Evolutionary conservation across 1,140 invertebrate genomes (phyloP).

Genomic region (Asobara japonica): DNA sequence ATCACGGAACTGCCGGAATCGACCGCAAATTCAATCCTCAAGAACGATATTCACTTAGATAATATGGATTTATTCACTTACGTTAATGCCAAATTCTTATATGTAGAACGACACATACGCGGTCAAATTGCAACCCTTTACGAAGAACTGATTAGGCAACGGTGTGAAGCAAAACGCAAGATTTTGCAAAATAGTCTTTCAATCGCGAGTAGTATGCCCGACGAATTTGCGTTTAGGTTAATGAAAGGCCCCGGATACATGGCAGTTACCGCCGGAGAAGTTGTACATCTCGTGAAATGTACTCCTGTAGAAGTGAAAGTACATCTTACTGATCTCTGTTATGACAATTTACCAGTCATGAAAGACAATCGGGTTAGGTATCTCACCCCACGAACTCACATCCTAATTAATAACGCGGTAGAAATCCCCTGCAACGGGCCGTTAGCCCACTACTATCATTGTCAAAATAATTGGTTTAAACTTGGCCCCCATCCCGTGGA

Average conservation of each 20-base stretch:
- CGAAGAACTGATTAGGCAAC: constrained; percentile 22
- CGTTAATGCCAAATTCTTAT: too few species aligned
- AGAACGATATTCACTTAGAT: background rate
- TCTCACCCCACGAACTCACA: constrained; percentile 21
- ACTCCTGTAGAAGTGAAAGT: too few species aligned
- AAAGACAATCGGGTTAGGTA: background rate
- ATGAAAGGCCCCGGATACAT: too few species aligned
- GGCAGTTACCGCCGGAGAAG: too few species aligned
- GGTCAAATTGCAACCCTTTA: constrained; percentile 30
- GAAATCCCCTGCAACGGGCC: too few species aligned
- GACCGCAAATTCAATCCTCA: background rate
- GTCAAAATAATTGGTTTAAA: constrained; percentile 20
- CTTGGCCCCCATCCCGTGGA: background rate
- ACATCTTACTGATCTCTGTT: background rate
- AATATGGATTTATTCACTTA: constrained; percentile 39
- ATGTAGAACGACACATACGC: constrained; percentile 32
- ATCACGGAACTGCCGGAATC: too few species aligned
- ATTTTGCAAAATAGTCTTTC: constrained; percentile 27
- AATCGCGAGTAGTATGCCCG: constrained; percentile 22
- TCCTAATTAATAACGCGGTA: background rate
- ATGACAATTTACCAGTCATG: background rate
- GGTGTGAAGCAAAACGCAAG: constrained; percentile 33
- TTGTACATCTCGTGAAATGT: too few species aligned
- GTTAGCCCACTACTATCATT: constrained; percentile 2
- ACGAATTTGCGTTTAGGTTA: constrained; percentile 38